Evolutionary conservation across 2,797 vertebrate species (phyloP).

Genomic region (Kryptopterus vitreolus): DNA sequence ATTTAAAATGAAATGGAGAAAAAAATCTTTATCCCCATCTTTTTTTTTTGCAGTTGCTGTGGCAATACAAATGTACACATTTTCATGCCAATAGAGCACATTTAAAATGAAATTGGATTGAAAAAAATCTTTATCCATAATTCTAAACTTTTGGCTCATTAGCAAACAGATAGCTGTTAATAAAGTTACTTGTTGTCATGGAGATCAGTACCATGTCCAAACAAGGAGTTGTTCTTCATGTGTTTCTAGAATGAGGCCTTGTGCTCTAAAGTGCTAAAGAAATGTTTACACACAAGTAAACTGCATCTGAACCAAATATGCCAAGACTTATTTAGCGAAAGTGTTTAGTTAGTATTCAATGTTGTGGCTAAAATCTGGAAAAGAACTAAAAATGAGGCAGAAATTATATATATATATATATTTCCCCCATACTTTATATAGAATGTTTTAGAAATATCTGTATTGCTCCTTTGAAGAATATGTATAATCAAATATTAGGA

Average conservation of each 20-base stretch:
- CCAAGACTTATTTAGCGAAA: background rate
- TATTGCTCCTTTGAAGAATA: too few relatives aligned
- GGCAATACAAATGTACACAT: too few relatives aligned
- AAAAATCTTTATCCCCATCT: too few relatives aligned
- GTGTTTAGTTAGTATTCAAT: background rate
- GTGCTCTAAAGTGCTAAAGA: background rate
- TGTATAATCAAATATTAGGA: too few relatives aligned
- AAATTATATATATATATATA: too few relatives aligned
- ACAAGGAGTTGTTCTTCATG: background rate
- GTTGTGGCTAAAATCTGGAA: background rate
- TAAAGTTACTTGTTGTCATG: background rate
- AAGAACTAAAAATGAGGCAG: background rate
- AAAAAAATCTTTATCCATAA: background rate
- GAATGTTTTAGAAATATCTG: too few relatives aligned
- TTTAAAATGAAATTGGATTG: too few relatives aligned
- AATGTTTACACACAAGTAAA: constrained; percentile 6
- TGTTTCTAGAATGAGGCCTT: background rate
- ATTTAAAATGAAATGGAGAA: too few relatives aligned
- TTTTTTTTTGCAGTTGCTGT: too few relatives aligned
- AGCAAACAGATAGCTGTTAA: background rate
- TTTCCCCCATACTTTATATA: too few relatives aligned
- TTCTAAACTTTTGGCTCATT: background rate
- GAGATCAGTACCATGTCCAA: constrained; percentile 4
- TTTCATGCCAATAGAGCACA: too few relatives aligned
- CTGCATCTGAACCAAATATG: background rate